Evolutionary conservation across 2,113 vertebrate species (phyloP), one percentile per base, ranked within the genome.

Genomic region (Mustela nigripes): DNA sequence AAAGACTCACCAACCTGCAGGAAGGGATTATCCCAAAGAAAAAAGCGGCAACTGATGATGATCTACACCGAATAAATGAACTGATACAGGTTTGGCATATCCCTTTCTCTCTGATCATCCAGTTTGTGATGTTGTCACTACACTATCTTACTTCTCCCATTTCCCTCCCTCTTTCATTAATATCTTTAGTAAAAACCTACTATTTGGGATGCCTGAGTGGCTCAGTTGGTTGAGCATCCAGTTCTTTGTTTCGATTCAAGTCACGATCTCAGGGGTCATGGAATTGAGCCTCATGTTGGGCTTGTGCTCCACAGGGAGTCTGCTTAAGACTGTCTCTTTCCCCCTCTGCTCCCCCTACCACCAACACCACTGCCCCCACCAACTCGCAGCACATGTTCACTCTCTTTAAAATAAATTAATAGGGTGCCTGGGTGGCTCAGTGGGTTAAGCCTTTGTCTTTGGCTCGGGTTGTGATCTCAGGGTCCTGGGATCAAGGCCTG

Each of bases 11-110:
- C 50, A 99, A 99, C 76, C 99, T 99, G 33, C 99, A 99, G 96
- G 99, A 99, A 97, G 99, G 99, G 69, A 99, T 99, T 71, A 99
- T 99, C 86, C 99, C 99, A 18, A 99, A 99, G 99, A 99, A 99
- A 98, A 99, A 99, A 96, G 99, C 99, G 0, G 99, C 99, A 0
- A 99, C 99, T 0, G 99, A 99, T 15, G 99, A 99, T 1, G 99
- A 99, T 94, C 98, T 99, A 45, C 99, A 99, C 98, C 99, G 99
- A 96, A 99, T 99, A 98, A 99, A 99, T 11, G 99, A 99, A 89
- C 99, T 99, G 28, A 99, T 99, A 98, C 99, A 99, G 99, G 99
- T 99, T 45, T 26, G 98, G 91, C 48, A 33, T 42, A 53, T n/a
- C 26, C 39, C 90, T 58, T 74, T 18, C 50, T 48, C 28, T 26